These are phyloP conservation scores for Tiliacea aurago DNA, from an alignment of 2,888 invertebrate genomes.

Conservation along the genomic window DNA sequence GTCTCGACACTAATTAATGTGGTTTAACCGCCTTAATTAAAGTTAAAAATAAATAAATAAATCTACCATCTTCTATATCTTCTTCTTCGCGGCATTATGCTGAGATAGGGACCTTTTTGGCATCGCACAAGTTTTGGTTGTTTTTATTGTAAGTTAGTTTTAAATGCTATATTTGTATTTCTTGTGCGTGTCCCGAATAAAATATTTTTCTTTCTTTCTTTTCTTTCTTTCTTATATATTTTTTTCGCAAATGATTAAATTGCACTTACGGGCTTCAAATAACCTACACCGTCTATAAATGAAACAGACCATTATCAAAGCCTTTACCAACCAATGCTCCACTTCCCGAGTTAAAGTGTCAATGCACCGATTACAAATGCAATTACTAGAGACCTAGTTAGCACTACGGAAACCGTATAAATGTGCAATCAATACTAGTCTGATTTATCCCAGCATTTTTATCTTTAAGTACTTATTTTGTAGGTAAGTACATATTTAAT, in stretches of 20 bases:
- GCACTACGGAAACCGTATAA: slow-evolving; percentile 55
- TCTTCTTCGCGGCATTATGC: too few species aligned
- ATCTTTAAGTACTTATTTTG: neutral
- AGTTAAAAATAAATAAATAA: too few species aligned
- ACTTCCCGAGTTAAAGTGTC: slow-evolving; percentile 23
- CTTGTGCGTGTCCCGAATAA: too few species aligned
- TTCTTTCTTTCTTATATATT: too few species aligned
- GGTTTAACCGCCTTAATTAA: too few species aligned
- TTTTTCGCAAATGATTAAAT: neutral
- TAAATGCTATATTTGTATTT: too few species aligned
- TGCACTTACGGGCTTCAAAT: neutral
- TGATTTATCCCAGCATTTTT: neutral
- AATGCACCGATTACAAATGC: slow-evolving; percentile 54
- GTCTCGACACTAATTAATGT: too few species aligned
- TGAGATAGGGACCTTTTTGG: too few species aligned
- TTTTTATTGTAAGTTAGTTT: too few species aligned
- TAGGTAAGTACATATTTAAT: neutral
- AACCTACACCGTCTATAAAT: neutral
- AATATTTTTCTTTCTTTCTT: too few species aligned
- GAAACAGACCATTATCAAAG: neutral
- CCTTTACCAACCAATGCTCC: neutral
- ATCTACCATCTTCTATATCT: too few species aligned
- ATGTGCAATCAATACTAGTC: slow-evolving; percentile 1
- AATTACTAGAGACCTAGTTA: slow-evolving; percentile 54
- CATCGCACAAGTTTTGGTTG: too few species aligned